A percentile compares a stretch with the other conserved stretches of the same genome.
phyloP scores from a whole-genome alignment of 2,797 vertebrate genomes.

The Mastacembelus armatus region DNA sequence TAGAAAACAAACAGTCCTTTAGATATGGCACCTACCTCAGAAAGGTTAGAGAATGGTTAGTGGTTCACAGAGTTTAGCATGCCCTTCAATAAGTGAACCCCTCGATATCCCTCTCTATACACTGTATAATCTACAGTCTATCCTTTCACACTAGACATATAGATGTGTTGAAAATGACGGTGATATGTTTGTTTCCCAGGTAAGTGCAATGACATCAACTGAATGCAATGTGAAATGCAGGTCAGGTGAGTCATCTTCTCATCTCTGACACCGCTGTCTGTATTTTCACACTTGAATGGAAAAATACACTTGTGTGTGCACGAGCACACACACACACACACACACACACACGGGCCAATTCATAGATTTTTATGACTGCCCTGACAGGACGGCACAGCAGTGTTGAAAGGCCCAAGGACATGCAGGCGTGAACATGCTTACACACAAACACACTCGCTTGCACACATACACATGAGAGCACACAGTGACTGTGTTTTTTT shows the following conservation, averaged over 20 bases:
- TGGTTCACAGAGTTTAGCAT: not conserved
- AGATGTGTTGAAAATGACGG: conserved; percentile 61
- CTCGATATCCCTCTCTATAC: not conserved
- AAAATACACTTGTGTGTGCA: conserved; percentile 60
- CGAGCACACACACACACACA: not conserved
- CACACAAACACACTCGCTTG: conserved; percentile 5
- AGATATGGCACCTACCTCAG: not conserved
- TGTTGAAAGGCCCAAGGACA: conserved; percentile 66
- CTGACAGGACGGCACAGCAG: conserved; percentile 55
- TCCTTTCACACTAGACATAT: conserved; percentile 9
- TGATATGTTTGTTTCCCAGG: conserved; percentile 70
- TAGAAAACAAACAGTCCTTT: not conserved
- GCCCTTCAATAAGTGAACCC: not conserved
- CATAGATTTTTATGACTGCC: conserved; percentile 55
- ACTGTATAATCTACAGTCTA: too few relatives aligned
- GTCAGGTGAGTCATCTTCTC: conserved; percentile 73
- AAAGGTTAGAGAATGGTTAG: not conserved
- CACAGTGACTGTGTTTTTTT: not conserved
- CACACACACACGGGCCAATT: conserved; percentile 48
- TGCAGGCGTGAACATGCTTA: conserved; percentile 46
- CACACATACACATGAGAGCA: conserved; percentile 13
- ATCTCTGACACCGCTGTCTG: conserved; percentile 57
- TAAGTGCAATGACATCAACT: conserved; percentile 68
- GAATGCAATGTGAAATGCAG: conserved; percentile 73
- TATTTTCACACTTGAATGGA: conserved; percentile 74